A percentile compares a stretch with the other conserved stretches of the same genome.
Evolutionary conservation across 2,888 invertebrate genomes (phyloP).

Genomic region (Cataglyphis altisquamis): DNA sequence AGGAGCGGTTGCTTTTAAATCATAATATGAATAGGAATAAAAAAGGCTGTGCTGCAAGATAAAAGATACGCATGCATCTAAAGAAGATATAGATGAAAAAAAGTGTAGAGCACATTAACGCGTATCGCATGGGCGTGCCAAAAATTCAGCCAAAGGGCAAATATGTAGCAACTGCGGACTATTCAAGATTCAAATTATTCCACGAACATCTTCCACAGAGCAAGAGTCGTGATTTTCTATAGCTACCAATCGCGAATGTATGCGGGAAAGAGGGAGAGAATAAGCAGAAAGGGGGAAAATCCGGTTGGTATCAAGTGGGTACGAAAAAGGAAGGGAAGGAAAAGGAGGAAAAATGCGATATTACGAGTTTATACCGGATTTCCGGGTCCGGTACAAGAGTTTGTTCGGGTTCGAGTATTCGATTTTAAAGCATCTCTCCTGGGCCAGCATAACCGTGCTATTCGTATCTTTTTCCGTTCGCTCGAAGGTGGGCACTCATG

Average conservation of each 20-base stretch:
- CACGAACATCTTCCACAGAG: background rate
- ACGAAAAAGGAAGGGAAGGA: conserved; percentile 12
- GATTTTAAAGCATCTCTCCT: conserved; percentile 74
- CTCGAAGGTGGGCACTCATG: conserved; percentile 77
- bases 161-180: background rate
- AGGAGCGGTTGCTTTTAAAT: conserved; percentile 53
- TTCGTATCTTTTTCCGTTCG: conserved; percentile 64
- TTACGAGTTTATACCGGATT: conserved; percentile 78
- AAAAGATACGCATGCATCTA: conserved; percentile 12
- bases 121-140: background rate
- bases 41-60: conserved; percentile 19
- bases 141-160: conserved; percentile 12
- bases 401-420: conserved; percentile 74
- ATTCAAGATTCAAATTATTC: conserved; percentile 32
- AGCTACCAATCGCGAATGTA: conserved; percentile 1
- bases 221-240: conserved; percentile 8
- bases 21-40: conserved; percentile 37
- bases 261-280: background rate
- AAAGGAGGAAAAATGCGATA: conserved; percentile 66
- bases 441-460: conserved; percentile 62
- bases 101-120: conserved; percentile 17
- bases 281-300: conserved; percentile 48
- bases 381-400: conserved; percentile 69
- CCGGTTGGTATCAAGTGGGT: conserved; percentile 44
- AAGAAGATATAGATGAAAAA: conserved; percentile 16